Base-by-base conservation (phyloP, 64 coral and sea anemone species). In the Stichodactyla helianthus region DNA sequence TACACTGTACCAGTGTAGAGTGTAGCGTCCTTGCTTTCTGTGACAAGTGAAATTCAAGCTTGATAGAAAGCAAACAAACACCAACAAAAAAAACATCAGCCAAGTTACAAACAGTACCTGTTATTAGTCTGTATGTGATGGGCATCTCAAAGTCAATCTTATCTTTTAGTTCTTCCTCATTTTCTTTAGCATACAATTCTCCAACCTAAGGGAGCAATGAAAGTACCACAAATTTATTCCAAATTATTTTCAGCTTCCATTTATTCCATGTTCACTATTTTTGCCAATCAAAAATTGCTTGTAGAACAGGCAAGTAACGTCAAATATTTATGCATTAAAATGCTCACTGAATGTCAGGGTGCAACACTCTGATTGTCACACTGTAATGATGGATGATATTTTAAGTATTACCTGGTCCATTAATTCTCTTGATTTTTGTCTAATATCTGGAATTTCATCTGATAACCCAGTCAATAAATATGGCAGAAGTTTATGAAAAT, bases 131-230 rank as follows among this genome's bases (percentile, higher is more conserved):
- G 63, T 96, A 93, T 79, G 59, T 44, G 83, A 55, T 10, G 44
- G 50, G 79, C 55, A 80, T 50, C 23, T 93, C 93, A 99, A 93
- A 99, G 77, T 99, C 87, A 51, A 92, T 89, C 92, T 95, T 99
- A 82, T 99, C 93, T 82, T 99, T 99, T 60, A 99, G 76, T 62
- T 99, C 97, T 80, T 94, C 91, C 88, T 99, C 93, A 88, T 99
- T 99, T 85, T 99, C 97, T 77, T 83, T 86, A 54, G 87, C 88
- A 91, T 90, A 99, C 61, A 89, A 87, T 26, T 95, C 81, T 82
- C 97, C 97, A 90, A 99, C 97, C 97, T 99, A 35, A 31, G 35
- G 35, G 35, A 44, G 35, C 35, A 44, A 74, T 12, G 25, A 8
- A 74, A 74, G 64, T 51, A 13, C 71, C 0, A 76, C 20, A 83